Evolutionary conservation across 2,888 invertebrate genomes (phyloP).

Genomic region (Balanococcus diminutus): DNA sequence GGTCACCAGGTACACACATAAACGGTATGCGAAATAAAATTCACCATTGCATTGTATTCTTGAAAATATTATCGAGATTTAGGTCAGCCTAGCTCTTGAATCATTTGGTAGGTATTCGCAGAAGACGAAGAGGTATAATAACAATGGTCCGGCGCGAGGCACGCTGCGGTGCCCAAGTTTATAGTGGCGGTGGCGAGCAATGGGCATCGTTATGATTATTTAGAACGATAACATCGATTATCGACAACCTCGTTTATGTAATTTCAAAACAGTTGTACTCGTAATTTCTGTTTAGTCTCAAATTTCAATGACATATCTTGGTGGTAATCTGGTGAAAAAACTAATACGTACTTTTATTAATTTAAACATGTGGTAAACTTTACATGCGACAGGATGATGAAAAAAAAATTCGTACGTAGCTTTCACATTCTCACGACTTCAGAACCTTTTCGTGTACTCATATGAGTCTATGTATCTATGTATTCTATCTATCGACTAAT

Average conservation of each 20-base stretch:
- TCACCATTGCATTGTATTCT: not conserved
- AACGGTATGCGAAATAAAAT: not conserved
- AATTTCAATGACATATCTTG: not conserved
- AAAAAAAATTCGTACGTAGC: not conserved
- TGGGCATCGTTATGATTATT: not conserved
- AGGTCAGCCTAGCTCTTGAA: not conserved
- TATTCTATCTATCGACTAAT: not conserved
- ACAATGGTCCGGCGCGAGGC: not conserved
- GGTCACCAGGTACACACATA: not conserved
- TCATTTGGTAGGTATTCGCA: not conserved
- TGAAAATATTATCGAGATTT: not conserved
- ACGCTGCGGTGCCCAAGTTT: not conserved
- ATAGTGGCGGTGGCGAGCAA: not conserved
- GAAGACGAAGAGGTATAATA: not conserved
- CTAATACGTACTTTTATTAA: not conserved
- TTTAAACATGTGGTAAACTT: not conserved
- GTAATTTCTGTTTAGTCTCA: not conserved
- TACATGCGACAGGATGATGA: not conserved
- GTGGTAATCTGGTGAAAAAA: not conserved
- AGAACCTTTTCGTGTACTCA: not conserved
- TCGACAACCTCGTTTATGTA: not conserved
- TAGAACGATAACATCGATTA: not conserved
- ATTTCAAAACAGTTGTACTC: not conserved
- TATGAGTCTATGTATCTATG: not conserved
- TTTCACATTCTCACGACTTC: constrained; percentile 5